phyloP scores from a whole-genome alignment of 2,888 invertebrate species.

The Drosophila koepferae region DNA sequence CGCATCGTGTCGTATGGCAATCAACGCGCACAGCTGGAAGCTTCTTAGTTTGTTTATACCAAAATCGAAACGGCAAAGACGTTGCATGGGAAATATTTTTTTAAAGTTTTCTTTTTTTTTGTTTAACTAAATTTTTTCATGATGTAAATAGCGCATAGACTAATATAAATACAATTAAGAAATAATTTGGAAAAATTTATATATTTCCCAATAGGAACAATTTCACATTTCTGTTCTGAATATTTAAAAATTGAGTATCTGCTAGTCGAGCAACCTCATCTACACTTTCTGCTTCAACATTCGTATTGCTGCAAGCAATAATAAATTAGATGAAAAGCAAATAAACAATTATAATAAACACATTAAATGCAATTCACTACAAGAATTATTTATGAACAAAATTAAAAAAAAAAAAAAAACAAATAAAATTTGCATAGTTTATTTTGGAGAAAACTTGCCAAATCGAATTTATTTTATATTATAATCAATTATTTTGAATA shows the following conservation, averaged over 20 bases:
- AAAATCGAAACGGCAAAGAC: conserved; percentile 25
- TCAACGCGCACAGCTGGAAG: conserved; percentile 77
- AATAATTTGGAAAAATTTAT: neutral
- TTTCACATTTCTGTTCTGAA: no score
- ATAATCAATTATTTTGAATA: no score
- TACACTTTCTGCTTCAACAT: conserved; percentile 4
- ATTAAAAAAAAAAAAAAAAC: neutral
- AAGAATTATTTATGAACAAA: neutral
- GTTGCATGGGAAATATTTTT: conserved; percentile 30
- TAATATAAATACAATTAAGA: neutral
- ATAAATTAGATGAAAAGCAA: conserved; percentile 25
- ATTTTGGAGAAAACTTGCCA: neutral
- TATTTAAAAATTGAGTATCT: neutral
- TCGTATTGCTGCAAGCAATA: conserved; percentile 20
- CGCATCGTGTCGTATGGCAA: conserved; percentile 78
- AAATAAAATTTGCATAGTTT: neutral
- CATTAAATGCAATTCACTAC: neutral
- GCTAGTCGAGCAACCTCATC: neutral
- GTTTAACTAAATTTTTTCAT: neutral
- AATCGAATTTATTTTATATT: neutral
- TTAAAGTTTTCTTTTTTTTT: conserved; percentile 5
- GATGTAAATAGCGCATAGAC: neutral
- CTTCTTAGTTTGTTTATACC: conserved; percentile 69
- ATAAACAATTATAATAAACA: conserved; percentile 20
- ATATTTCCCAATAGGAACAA: no score